Conservation (phyloP, 2,113 vertebrate genomes). For the Ameiurus melas region DNA sequence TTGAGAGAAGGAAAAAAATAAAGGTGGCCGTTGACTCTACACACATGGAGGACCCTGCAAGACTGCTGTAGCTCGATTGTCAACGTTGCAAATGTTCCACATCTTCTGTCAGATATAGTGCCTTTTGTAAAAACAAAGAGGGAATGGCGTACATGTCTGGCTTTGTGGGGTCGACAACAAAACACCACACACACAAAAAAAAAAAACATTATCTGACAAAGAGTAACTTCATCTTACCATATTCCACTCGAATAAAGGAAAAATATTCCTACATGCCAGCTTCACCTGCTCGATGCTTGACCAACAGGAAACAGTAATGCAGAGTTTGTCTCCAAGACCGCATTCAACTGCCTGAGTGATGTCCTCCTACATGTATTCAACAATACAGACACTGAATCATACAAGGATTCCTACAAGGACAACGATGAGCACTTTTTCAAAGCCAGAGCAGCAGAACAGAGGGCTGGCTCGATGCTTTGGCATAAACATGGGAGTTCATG, state of each 20-base stretch:
- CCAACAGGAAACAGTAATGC: constrained; percentile 2
- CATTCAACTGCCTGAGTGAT: neutral
- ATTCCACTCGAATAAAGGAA: constrained; percentile 17
- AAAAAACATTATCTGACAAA: constrained; percentile 3
- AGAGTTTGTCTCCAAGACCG: constrained; percentile 12
- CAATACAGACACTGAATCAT: neutral
- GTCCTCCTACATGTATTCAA: neutral
- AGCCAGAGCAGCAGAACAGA: constrained; percentile 16
- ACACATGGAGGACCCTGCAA: constrained; percentile 5
- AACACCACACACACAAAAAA: neutral
- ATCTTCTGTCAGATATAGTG: constrained; percentile 30
- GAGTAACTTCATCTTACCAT: constrained; percentile 1
- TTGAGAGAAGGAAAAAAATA: no score
- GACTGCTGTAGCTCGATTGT: constrained; percentile 43
- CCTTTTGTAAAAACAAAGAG: constrained; percentile 2
- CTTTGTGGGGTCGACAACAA: constrained; percentile 13
- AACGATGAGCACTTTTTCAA: neutral
- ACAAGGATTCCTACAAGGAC: neutral
- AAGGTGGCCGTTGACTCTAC: neutral
- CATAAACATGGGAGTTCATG: constrained; percentile 32
- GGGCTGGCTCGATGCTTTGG: constrained; percentile 49
- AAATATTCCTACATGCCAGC: neutral
- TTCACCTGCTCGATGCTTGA: neutral
- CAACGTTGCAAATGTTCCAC: constrained; percentile 35
- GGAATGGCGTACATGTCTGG: constrained; percentile 3